Conservation (phyloP, 2,797 vertebrate genomes). For the Simalia tracyae region DNA sequence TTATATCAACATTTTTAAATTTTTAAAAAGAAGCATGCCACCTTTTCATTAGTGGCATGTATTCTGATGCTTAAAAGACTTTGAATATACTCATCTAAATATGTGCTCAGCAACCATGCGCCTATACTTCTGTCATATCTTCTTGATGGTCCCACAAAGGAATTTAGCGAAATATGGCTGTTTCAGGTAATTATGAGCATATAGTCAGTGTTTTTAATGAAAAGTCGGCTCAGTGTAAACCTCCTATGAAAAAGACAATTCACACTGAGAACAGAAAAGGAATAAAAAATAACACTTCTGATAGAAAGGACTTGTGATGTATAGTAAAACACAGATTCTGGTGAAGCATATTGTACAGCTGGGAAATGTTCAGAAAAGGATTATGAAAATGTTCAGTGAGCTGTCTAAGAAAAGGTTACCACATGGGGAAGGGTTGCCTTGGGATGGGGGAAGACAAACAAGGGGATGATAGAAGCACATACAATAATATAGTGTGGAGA, state of each 20-base stretch:
- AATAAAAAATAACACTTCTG: no score
- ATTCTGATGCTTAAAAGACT: neutral
- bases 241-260: no score
- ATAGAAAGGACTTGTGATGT: no score
- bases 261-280: no score
- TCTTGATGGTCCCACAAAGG: neutral
- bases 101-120: neutral
- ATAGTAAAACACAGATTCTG: neutral
- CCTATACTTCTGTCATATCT: neutral
- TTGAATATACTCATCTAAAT: neutral
- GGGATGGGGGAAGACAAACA: neutral
- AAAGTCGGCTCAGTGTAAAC: no score
- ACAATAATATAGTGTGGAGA: neutral
- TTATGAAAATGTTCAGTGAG: neutral
- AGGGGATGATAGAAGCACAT: neutral
- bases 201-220: no score
- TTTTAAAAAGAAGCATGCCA: neutral
- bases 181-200: no score
- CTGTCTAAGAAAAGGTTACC: neutral
- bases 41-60: neutral
- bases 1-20: neutral
- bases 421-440: neutral
- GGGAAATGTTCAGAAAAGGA: neutral
- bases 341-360: neutral
- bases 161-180: no score